Evolutionary conservation across 1,140 invertebrate species (phyloP), one percentile per base, ranked within the genome.

Genomic region (Branchinecta lynchi): DNA sequence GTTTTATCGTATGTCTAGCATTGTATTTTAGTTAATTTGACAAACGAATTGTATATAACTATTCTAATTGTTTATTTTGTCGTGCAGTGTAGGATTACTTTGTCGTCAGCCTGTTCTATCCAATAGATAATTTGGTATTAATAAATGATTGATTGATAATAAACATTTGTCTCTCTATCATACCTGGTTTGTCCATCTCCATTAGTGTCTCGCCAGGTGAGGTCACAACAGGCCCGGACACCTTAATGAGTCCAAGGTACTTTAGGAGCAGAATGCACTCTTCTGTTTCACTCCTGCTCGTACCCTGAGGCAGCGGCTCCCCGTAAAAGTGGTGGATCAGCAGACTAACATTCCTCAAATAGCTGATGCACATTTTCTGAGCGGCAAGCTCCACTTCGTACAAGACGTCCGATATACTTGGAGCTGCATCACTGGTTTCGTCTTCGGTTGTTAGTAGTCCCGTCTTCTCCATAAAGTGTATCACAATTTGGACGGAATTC

Each of bases 301-400:
- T 71, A 68, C 80, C 79, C 65, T 80, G 78, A 0, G 90, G 90
- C 74, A 92, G 80, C n/a, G 86, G 82, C 75, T 88, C 84, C 65
- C 87, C 85, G 79, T 93, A 94, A 60, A 96, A 78, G 80, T 96
- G 91, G 78, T 90, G 86, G 69, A 89, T 84, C 32, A 96, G 79
- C 5, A 96, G 78, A 3, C 91, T 84, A 0, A 91, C 88, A 66
- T 94, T 83, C 43, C 91, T 83, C 67, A 97, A 76, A 77, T 90
- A 96, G 7, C 90, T 90, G 70, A 96, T 77, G 74, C 89, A 88
- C 32, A 90, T 74, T 20, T 66, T 43, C 12, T 71, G 68, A 21
- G 67, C 43, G 8, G 21, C 78, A 65, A 85, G 84, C 78, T 92
- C 86, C 66, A 95, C 80, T 81, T 89, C 78, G 68, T 75, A 75